These are phyloP conservation scores for Chrysina gloriosa DNA, from an alignment of 2,888 invertebrate species.

Conservation along the genomic window DNA sequence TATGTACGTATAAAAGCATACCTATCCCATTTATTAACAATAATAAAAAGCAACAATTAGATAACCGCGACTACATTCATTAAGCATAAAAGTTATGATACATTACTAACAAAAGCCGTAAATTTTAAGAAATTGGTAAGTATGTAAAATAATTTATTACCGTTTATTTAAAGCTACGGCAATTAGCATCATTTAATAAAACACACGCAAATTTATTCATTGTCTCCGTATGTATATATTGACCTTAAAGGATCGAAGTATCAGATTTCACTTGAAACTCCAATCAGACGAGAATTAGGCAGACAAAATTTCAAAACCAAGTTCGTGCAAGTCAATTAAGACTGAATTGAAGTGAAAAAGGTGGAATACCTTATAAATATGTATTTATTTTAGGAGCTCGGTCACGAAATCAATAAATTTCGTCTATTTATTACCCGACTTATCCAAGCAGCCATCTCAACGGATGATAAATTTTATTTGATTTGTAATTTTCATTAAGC, in stretches of 20 bases:
- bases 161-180: not conserved
- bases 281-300: slow-evolving; percentile 4
- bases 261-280: slow-evolving; percentile 16
- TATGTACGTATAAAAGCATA: no score
- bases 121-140: not conserved
- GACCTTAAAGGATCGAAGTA: slow-evolving; percentile 19
- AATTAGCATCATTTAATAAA: slow-evolving; percentile 20
- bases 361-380: slow-evolving; percentile 34
- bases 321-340: slow-evolving; percentile 21
- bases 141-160: no score
- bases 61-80: no score
- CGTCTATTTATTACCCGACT: slow-evolving; percentile 4
- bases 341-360: slow-evolving; percentile 8
- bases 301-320: slow-evolving; percentile 27
- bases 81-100: not conserved
- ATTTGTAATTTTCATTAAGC: slow-evolving; percentile 7
- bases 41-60: no score
- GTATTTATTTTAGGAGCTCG: slow-evolving; percentile 12
- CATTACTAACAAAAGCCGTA: not conserved
- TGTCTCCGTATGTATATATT: not conserved
- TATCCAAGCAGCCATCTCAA: not conserved
- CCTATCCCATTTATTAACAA: no score
- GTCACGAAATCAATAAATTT: slow-evolving; percentile 28
- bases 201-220: no score
- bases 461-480: slow-evolving; percentile 15